Percentiles rank a stretch among this genome's conserved stretches.
phyloP scores from a whole-genome alignment of 2,888 invertebrate species.

The Diarsia brunnea region DNA sequence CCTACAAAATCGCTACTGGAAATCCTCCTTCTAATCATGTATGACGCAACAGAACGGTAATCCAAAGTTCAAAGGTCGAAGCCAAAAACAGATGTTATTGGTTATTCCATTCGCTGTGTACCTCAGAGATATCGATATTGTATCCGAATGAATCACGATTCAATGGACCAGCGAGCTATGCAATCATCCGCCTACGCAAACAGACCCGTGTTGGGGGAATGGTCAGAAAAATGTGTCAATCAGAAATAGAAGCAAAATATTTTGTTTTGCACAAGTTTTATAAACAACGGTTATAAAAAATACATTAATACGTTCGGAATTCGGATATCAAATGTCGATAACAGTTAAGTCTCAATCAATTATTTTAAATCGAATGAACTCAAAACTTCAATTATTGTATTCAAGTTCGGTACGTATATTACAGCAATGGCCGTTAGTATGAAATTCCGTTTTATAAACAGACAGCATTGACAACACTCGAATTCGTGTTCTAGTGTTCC shows the following conservation, averaged over 20 bases:
- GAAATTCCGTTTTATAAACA: background rate
- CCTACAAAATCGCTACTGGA: background rate
- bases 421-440: background rate
- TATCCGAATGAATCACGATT: constrained; percentile 23
- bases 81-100: constrained; percentile 19
- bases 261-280: constrained; percentile 4
- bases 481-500: background rate
- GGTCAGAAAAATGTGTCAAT: constrained; percentile 14
- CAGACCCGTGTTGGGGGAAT: background rate
- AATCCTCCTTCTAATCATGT: constrained; percentile 6
- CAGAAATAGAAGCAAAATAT: constrained; percentile 17
- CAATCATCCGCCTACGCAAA: constrained; percentile 7
- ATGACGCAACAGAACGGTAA: background rate
- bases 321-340: constrained; percentile 12
- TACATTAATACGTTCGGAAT: background rate
- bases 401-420: background rate
- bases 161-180: constrained; percentile 6
- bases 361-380: background rate
- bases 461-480: constrained; percentile 3
- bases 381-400: constrained; percentile 3
- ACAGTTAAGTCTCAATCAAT: background rate
- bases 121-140: constrained; percentile 17
- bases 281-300: background rate
- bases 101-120: constrained; percentile 13
- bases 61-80: constrained; percentile 14